Percentiles rank a stretch among this genome's conserved stretches.
phyloP scores from a whole-genome alignment of 2,797 vertebrate genomes.

The Tragelaphus eurycerus region DNA sequence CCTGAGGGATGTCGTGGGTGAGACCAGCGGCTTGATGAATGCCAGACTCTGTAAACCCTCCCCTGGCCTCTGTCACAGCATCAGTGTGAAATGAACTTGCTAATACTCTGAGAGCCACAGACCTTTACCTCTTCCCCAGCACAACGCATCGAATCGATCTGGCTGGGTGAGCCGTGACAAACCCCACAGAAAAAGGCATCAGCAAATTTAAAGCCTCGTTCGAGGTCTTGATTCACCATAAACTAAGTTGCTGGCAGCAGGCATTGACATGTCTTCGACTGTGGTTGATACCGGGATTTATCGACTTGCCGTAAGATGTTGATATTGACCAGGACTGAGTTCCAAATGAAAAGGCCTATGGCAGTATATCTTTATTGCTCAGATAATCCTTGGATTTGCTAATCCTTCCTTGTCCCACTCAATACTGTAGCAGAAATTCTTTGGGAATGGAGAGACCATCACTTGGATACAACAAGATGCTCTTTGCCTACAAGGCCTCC shows the following conservation, averaged over 20 bases:
- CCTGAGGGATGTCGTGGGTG: constrained; percentile 13
- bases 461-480: constrained; percentile 22
- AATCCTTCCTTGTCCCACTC: constrained; percentile 62
- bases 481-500: background rate
- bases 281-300: constrained; percentile 66
- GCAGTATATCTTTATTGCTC: constrained; percentile 74
- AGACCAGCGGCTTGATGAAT: constrained; percentile 58
- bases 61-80: constrained; percentile 49
- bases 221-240: constrained; percentile 69
- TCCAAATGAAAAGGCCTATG: constrained; percentile 63
- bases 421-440: constrained; percentile 55
- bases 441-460: constrained; percentile 50
- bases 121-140: constrained; percentile 51
- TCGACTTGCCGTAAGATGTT: constrained; percentile 62
- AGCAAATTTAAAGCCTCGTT: constrained; percentile 61
- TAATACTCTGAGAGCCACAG: constrained; percentile 64
- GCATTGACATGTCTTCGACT: constrained; percentile 55
- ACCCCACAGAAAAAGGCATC: constrained; percentile 47
- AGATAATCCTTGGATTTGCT: constrained; percentile 61
- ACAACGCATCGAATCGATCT: constrained; percentile 47
- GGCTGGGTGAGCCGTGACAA: constrained; percentile 55
- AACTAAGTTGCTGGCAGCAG: constrained; percentile 64
- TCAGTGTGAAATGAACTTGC: constrained; percentile 72
- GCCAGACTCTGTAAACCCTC: constrained; percentile 40
- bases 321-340: constrained; percentile 73